phyloP scores from a whole-genome alignment of 2,888 invertebrate species.

The Kryphioiulus occultus region DNA sequence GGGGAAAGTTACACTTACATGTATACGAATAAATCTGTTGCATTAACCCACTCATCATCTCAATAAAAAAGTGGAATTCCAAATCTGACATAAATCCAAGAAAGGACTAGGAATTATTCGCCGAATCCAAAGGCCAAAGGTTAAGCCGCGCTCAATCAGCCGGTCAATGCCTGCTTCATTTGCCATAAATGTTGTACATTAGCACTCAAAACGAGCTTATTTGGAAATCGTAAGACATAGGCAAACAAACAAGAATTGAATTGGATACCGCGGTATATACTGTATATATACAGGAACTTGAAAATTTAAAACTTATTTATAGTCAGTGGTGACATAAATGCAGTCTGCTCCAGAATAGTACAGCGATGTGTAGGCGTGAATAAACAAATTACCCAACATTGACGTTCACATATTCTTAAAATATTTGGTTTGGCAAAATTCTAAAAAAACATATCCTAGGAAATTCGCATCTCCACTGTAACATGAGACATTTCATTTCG shows the following conservation, averaged over 20 bases:
- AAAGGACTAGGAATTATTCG: neutral
- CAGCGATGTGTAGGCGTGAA: neutral
- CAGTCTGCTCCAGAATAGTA: neutral
- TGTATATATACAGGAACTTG: neutral
- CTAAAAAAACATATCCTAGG: neutral
- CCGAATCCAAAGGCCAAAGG: neutral
- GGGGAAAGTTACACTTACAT: too few species aligned
- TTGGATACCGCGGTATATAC: too few species aligned
- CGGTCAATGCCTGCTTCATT: neutral
- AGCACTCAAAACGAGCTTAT: neutral
- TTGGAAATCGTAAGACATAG: neutral
- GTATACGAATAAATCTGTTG: too few species aligned
- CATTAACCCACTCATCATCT: too few species aligned
- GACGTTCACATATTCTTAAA: neutral
- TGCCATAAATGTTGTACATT: neutral
- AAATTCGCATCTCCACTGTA: neutral
- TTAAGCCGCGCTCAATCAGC: neutral
- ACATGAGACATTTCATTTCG: neutral
- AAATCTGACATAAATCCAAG: neutral
- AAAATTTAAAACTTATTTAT: neutral
- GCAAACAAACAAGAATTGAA: neutral
- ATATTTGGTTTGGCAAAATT: conserved; percentile 16
- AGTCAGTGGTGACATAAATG: neutral
- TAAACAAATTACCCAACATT: neutral
- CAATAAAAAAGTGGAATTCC: too few species aligned